Percentiles rank a stretch among this genome's conserved stretches.
Evolutionary conservation across 1,140 invertebrate species (phyloP).

Genomic region (Reticulitermes speratus): DNA sequence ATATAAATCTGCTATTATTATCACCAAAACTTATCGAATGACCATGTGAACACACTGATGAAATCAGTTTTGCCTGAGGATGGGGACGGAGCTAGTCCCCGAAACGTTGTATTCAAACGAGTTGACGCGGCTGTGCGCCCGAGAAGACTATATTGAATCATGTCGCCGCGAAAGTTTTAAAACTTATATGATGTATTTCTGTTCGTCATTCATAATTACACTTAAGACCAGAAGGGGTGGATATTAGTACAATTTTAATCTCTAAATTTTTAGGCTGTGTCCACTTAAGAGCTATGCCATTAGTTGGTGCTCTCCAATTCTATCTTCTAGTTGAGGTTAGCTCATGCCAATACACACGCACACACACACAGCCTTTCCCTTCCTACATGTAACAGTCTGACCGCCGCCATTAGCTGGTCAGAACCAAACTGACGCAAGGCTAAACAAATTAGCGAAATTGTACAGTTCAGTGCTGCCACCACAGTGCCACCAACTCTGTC

Average conservation of each 20-base stretch:
- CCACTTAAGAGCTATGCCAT: background rate
- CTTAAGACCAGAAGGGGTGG: no score
- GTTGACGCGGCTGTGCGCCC: no score
- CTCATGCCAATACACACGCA: background rate
- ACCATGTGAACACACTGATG: no score
- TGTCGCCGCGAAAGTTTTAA: no score
- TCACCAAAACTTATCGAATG: no score
- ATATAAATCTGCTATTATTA: no score
- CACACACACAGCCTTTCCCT: background rate
- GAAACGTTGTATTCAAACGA: no score
- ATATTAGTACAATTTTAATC: background rate
- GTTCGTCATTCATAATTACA: no score
- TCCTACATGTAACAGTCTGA: background rate
- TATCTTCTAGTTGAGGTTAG: background rate
- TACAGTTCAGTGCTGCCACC: slow-evolving; percentile 15
- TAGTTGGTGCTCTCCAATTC: background rate
- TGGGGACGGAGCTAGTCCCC: no score
- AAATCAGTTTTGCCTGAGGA: no score
- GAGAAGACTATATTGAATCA: no score
- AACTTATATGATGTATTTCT: no score
- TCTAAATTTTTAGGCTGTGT: background rate
- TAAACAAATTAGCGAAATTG: slow-evolving; percentile 17
- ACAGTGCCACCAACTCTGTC: slow-evolving; percentile 4
- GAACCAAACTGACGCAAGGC: slow-evolving; percentile 13
- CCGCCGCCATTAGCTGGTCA: slow-evolving; percentile 6